Conservation (phyloP, 2,113 vertebrate species). For the Oenanthe melanoleuca region DNA sequence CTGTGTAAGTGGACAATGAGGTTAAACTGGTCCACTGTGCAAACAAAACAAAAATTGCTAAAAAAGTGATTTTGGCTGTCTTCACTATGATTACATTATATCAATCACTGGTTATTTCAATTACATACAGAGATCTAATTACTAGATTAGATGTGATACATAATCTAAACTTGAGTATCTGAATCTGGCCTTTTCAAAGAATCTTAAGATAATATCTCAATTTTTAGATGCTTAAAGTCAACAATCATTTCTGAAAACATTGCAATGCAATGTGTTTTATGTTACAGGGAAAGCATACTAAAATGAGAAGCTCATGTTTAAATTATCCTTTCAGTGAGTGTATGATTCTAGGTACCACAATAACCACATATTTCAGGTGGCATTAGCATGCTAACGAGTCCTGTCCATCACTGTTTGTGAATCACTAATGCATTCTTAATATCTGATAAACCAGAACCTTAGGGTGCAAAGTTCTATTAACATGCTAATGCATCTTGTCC, state of each 20-base stretch:
- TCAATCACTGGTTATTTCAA: not conserved
- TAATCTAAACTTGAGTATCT: not conserved
- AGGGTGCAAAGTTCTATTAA: constrained; percentile 66
- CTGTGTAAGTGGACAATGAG: not conserved
- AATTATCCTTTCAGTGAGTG: not conserved
- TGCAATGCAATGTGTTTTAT: not conserved
- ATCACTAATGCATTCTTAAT: constrained; percentile 55
- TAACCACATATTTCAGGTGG: constrained; percentile 19
- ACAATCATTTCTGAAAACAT: not conserved
- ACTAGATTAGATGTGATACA: not conserved
- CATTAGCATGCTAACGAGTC: constrained; percentile 51
- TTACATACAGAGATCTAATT: not conserved
- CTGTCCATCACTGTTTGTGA: constrained; percentile 47
- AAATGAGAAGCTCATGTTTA: not conserved
- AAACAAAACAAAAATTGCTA: not conserved
- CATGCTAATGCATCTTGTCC: constrained; percentile 65
- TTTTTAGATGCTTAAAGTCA: not conserved
- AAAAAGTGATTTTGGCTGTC: not conserved
- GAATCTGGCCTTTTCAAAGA: not conserved
- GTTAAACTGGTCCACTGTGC: not conserved
- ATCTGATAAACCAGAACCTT: constrained; percentile 64
- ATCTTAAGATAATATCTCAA: not conserved
- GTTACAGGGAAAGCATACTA: not conserved
- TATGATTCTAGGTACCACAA: not conserved
- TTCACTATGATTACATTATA: not conserved